These are phyloP conservation scores for Borostomias antarcticus DNA, from an alignment of 2,797 vertebrate species.

Conservation along the genomic window DNA sequence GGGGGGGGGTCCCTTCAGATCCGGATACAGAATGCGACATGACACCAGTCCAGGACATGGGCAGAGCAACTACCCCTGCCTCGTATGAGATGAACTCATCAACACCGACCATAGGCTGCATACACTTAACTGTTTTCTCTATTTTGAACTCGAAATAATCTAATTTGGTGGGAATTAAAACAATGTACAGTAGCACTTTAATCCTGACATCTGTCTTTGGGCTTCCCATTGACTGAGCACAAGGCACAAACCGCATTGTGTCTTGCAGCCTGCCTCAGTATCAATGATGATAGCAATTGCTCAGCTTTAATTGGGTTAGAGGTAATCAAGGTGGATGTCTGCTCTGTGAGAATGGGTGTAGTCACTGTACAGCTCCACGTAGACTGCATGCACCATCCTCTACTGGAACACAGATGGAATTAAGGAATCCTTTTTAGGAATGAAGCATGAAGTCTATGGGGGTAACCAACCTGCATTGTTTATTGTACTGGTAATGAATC, in stretches of 20 bases:
- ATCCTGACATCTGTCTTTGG: not conserved
- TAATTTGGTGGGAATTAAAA: not conserved
- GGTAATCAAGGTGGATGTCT: conserved; percentile 30
- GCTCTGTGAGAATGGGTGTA: conserved; percentile 3
- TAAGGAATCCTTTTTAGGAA: not conserved
- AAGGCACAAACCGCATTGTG: not conserved
- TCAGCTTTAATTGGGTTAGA: conserved; percentile 41
- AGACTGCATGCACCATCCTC: not conserved
- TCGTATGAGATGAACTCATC: not conserved
- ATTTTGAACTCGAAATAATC: not conserved
- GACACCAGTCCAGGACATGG: conserved; percentile 10
- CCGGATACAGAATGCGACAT: conserved; percentile 40
- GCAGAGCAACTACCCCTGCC: too few species aligned
- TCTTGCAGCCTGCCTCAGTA: conserved; percentile 12
- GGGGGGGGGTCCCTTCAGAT: conserved; percentile 49
- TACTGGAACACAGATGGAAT: not conserved
- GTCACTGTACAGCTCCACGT: not conserved
- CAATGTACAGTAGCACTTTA: too few species aligned
- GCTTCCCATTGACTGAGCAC: not conserved
- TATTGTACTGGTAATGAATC: not conserved
- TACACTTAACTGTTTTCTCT: not conserved
- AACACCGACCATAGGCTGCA: not conserved
- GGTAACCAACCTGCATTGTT: not conserved
- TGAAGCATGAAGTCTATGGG: not conserved
- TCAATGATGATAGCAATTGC: conserved; percentile 31